Evolutionary conservation across 2,797 vertebrate genomes (phyloP), one percentile per base, ranked within the genome.

Genomic region (Argya squamiceps): DNA sequence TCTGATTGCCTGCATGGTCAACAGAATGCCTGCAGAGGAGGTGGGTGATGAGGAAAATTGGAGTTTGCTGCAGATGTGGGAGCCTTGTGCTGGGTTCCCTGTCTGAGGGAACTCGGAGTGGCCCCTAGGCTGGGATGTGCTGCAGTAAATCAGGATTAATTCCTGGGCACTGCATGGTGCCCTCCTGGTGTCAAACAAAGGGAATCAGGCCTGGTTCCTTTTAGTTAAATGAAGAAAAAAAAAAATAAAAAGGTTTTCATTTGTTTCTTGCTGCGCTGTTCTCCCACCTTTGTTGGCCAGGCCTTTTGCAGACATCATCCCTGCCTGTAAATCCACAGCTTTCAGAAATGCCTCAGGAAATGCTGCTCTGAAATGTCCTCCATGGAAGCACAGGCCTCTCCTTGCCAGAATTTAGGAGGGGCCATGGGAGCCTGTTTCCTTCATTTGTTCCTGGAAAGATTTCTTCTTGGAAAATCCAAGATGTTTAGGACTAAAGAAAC

Each of bases 1-100:
- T 89, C 75, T 93, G 91, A 90, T 96, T 91, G 79, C 76, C 91
- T 95, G 91, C 84, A 83, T 95, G 95, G 96, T 87, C 96, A 96
- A 7, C 83, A 80, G 85, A 80, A 90, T 89, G 94, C 83, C 46
- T 41, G 60, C 80, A 90, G 85, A 84, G 95, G 96, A 93, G 92
- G 46, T 53, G 79, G 85, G 77, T 89, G 96, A 91, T 87, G 8
- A 88, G 95, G 83, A 56, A 84, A 60, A 84, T 74, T 10, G 24
- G 36, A 82, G 93, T 80, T 95, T 47, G 83, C 77, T 84, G 93
- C 89, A 90, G 91, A 30, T 77, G 88, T 79, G 49, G 84, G 83
- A 95, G 88, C 37, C 3, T 29, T 46, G 81, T 70, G 78, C 92
- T 74, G 92, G 78, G 46, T 50, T 68, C 75, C 67, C 70, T 41